Evolutionary conservation across 2,797 vertebrate species (phyloP).

Genomic region (Lithobates sylvaticus): DNA sequence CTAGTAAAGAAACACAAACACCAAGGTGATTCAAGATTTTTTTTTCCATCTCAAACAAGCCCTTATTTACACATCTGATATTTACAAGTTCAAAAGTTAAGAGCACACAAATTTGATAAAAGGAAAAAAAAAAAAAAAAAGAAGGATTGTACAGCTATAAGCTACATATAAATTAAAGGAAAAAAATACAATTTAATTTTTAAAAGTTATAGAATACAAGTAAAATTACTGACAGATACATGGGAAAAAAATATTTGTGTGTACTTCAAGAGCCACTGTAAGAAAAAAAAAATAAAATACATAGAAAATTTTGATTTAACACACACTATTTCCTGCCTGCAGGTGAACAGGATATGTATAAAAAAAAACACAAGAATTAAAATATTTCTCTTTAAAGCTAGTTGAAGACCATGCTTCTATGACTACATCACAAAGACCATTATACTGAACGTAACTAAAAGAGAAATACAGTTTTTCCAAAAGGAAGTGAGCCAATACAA

Average conservation of each 20-base stretch:
- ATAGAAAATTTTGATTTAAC: slow-evolving; percentile 74
- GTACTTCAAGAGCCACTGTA: slow-evolving; percentile 10
- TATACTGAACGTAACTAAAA: background rate
- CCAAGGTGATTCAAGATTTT: slow-evolving; percentile 6
- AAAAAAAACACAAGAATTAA: slow-evolving; percentile 81
- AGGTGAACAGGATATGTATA: slow-evolving; percentile 83
- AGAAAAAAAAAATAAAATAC: slow-evolving; percentile 67
- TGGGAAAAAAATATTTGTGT: slow-evolving; percentile 21
- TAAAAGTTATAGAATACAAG: slow-evolving; percentile 30
- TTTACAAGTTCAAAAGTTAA: slow-evolving; percentile 29
- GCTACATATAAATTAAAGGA: slow-evolving; percentile 40
- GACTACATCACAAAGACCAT: slow-evolving; percentile 32
- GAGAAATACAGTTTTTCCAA: slow-evolving; percentile 6
- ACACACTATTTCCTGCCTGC: slow-evolving; percentile 88
- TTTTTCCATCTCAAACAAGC: slow-evolving; percentile 34
- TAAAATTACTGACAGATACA: background rate
- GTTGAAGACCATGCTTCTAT: slow-evolving; percentile 62
- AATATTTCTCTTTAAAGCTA: slow-evolving; percentile 79
- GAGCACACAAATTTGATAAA: slow-evolving; percentile 34
- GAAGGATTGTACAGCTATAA: background rate
- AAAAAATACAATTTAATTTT: background rate
- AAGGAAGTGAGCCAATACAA: background rate
- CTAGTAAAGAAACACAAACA: slow-evolving; percentile 3
- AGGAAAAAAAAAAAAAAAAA: background rate
- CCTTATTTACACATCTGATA: slow-evolving; percentile 47